These are phyloP conservation scores for Drosophila neotestacea DNA, from an alignment of 2,888 invertebrate species.

Conservation along the genomic window DNA sequence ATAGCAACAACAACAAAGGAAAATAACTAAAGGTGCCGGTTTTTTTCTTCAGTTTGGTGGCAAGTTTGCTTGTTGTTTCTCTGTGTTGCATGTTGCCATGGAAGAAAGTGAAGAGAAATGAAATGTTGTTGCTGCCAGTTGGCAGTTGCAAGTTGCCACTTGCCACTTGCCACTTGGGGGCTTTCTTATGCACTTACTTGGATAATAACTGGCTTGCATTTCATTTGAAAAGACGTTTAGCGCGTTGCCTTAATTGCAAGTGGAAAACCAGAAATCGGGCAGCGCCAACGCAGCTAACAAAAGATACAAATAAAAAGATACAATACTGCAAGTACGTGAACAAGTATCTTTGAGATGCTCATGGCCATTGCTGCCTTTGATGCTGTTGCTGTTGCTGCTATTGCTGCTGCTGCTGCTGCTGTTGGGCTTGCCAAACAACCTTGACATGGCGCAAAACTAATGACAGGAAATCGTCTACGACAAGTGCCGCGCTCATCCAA, in stretches of 20 bases:
- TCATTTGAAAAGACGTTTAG: conserved; percentile 76
- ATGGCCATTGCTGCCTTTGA: conserved; percentile 29
- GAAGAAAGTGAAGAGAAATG: conserved; percentile 78
- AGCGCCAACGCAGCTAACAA: conserved; percentile 39
- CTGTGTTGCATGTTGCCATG: conserved; percentile 42
- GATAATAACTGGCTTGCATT: conserved; percentile 74
- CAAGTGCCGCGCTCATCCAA: conserved; percentile 63
- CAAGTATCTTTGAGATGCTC: conserved; percentile 31
- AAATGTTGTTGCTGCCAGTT: conserved; percentile 46
- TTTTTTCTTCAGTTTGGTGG: conserved; percentile 18
- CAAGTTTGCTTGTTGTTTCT: conserved; percentile 1
- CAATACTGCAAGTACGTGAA: conserved; percentile 12
- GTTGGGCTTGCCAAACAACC: conserved; percentile 76
- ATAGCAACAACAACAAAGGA: conserved; percentile 4
- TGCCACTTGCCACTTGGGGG: conserved; percentile 39
- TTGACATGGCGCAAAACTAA: conserved; percentile 74
- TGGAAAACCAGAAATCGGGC: conserved; percentile 50
- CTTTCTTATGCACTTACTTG: conserved; percentile 65
- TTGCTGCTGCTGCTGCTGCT: conserved; percentile 45
- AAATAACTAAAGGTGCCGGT: conserved; percentile 46
- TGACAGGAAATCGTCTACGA: conserved; percentile 70
- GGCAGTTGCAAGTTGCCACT: conserved; percentile 28
- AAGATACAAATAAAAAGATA: conserved; percentile 14
- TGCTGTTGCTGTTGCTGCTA: conserved; percentile 51
- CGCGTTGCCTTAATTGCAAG: conserved; percentile 69